Evolutionary conservation across 1,140 invertebrate genomes (phyloP), one percentile per base, ranked within the genome.

Genomic region (Apolygus lucorum): DNA sequence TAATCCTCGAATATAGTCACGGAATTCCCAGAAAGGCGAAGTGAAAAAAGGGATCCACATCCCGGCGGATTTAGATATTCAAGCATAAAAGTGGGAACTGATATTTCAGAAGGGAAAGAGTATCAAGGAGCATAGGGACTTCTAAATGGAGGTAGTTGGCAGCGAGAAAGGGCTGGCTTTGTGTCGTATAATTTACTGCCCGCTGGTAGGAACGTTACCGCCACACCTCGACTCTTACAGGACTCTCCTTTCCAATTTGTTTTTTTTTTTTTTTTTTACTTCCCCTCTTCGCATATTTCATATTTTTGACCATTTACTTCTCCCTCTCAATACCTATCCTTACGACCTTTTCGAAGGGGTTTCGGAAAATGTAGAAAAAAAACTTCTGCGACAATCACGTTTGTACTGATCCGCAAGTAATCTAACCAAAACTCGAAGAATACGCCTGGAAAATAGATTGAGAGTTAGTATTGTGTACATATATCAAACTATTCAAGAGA

Each of bases 191-290:
- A 59, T 59, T 59, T 59, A 59, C 54, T 59, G 54, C 54, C 54
- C 54, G 54, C 17, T 59, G 54, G 54, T 59, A 11, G 54, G 54
- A 59, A 59, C 54, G 54, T 59, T 42, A 59, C 54, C 22, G 54
- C 54, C 54, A 59, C 54, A 59, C 54, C 54, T 59, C 54, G 11
- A 59, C 54, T 59, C 54, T 21, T 59, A 13, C 13, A 11, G 54
- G 54, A 59, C 54, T 59, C 54, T 59, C 34, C 34, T 59, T 59
- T 59, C 54, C 54, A 59, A 59, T 59, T 59, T 59, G 54, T 59
- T 59, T 22, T 59, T 59, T 59, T 59, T 59, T 59, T 59, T 49
- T 49, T 49, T 49, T 49, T 49, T 49, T 49, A 11, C 22, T 24
- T 13, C 54, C 54, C 11, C 54, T 59, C 22, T 21, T 21, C 54